These are phyloP conservation scores for Drosophila merina DNA, from an alignment of 2,888 invertebrate genomes.

Conservation along the genomic window DNA sequence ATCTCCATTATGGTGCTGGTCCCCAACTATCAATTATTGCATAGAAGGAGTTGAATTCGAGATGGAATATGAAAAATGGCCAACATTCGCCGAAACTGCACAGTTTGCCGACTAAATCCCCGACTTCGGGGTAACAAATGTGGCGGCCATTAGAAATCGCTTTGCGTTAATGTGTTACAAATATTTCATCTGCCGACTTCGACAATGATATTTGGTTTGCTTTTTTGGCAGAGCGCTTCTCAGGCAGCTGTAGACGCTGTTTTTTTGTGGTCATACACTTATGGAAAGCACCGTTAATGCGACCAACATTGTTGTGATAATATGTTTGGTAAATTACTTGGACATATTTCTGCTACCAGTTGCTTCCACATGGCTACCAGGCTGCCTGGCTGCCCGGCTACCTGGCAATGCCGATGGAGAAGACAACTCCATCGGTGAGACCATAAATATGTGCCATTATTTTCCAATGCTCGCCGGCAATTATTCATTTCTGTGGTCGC, in stretches of 20 bases:
- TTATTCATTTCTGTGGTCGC: constrained; percentile 76
- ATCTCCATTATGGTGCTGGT: constrained; percentile 27
- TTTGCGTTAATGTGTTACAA: constrained; percentile 78
- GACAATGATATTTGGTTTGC: constrained; percentile 3
- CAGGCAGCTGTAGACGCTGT: constrained; percentile 1
- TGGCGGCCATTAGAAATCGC: constrained; percentile 69
- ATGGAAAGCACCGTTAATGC: constrained; percentile 74
- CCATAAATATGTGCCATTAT: constrained; percentile 68
- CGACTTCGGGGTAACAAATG: constrained; percentile 61
- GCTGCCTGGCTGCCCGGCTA: neutral
- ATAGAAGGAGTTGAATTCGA: neutral
- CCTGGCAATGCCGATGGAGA: constrained; percentile 22
- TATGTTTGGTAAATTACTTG: constrained; percentile 72
- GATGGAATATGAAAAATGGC: constrained; percentile 50
- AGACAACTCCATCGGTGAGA: constrained; percentile 62
- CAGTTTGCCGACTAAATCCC: constrained; percentile 50
- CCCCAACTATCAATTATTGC: constrained; percentile 39
- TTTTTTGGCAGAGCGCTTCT: constrained; percentile 15
- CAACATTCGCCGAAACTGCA: constrained; percentile 43
- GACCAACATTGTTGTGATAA: constrained; percentile 74
- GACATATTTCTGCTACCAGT: constrained; percentile 59
- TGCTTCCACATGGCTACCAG: constrained; percentile 26
- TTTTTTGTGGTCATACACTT: constrained; percentile 48
- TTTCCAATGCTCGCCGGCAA: constrained; percentile 49
- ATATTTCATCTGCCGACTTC: constrained; percentile 64